A percentile compares a stretch with the other conserved stretches of the same genome.
phyloP scores from a whole-genome alignment of 2,113 vertebrate species.

The Odobenus rosmarus region DNA sequence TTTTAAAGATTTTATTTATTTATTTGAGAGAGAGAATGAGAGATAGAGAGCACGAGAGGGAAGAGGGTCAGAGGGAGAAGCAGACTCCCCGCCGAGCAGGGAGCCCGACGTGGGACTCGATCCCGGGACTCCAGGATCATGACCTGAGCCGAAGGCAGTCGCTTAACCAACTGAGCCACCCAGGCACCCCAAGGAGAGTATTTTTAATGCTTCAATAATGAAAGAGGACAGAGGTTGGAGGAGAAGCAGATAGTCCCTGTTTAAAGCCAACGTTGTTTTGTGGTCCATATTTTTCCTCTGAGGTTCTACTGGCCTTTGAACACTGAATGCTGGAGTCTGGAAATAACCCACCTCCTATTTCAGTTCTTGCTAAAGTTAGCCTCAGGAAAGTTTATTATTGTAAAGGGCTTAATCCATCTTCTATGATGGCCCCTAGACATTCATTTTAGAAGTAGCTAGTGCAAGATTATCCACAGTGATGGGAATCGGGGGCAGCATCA shows the following conservation, averaged over 20 bases:
- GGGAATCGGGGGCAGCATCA: neutral
- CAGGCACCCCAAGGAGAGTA: slow-evolving; percentile 50
- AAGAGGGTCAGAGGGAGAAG: too few species aligned
- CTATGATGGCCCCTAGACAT: neutral
- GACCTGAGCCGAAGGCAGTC: too few species aligned
- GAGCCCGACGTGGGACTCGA: too few species aligned
- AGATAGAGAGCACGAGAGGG: too few species aligned
- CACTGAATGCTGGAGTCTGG: neutral
- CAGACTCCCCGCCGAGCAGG: too few species aligned
- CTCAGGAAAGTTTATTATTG: slow-evolving; percentile 45
- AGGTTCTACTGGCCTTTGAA: neutral
- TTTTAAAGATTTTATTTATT: too few species aligned
- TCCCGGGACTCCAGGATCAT: too few species aligned
- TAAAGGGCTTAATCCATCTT: slow-evolving; percentile 14
- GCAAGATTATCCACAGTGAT: neutral
- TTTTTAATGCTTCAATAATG: slow-evolving; percentile 24
- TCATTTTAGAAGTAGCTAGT: neutral
- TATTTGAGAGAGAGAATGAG: too few species aligned
- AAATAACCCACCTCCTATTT: slow-evolving; percentile 33
- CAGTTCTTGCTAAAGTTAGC: slow-evolving; percentile 54
- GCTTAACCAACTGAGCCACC: too few species aligned
- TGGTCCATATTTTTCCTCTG: neutral
- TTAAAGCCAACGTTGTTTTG: neutral
- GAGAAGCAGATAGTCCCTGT: neutral
- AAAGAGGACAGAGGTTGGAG: neutral